phyloP scores from a whole-genome alignment of 2,888 invertebrate genomes.

The Gymnosoma rotundatum region DNA sequence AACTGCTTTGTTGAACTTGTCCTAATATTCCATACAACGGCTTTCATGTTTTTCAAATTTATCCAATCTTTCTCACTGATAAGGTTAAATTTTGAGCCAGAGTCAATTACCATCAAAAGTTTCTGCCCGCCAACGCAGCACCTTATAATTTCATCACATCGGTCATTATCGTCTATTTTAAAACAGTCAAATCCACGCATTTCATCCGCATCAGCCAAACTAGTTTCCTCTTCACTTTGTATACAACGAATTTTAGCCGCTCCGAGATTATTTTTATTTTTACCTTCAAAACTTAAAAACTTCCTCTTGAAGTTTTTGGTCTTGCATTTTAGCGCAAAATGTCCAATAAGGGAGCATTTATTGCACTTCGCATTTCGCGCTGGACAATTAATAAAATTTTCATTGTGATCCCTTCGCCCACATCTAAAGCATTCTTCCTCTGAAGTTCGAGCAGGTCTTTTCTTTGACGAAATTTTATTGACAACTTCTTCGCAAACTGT shows the following conservation, averaged over 20 bases:
- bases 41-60: conserved; percentile 8
- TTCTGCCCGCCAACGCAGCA: background rate
- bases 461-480: conserved; percentile 50
- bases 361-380: conserved; percentile 48
- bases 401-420: conserved; percentile 45
- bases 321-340: background rate
- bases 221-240: background rate
- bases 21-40: background rate
- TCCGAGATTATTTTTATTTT: background rate
- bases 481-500: conserved; percentile 17
- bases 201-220: background rate
- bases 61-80: conserved; percentile 56
- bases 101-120: conserved; percentile 28
- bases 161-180: conserved; percentile 27
- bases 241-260: background rate
- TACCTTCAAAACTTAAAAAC: background rate
- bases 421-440: conserved; percentile 35
- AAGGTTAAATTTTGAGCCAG: conserved; percentile 57
- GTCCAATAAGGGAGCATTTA: conserved; percentile 35
- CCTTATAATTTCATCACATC: conserved; percentile 12
- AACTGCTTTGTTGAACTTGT: background rate
- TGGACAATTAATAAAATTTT: conserved; percentile 53
- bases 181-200: conserved; percentile 15
- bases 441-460: conserved; percentile 8
- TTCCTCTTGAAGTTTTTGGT: background rate